Conservation (phyloP, 2,888 invertebrate species). For the Lutraria lutraria region DNA sequence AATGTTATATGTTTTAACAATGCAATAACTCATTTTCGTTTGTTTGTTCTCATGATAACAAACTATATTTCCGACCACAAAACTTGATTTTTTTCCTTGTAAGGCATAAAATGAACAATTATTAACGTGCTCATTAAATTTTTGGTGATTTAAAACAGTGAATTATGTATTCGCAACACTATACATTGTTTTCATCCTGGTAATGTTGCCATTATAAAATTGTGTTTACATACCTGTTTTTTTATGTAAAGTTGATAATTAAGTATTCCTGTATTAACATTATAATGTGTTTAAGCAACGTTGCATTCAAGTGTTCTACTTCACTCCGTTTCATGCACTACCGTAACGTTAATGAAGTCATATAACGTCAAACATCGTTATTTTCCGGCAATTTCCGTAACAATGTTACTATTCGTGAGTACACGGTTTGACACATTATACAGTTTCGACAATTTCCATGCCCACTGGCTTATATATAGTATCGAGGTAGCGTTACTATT, state of each 20-base stretch:
- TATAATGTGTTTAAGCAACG: not conserved
- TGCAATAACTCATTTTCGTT: too few species aligned
- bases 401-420: not conserved
- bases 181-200: too few species aligned
- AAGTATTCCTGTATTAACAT: not conserved
- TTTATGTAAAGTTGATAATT: not conserved
- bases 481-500: not conserved
- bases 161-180: too few species aligned
- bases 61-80: too few species aligned
- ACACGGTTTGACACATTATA: not conserved
- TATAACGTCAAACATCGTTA: constrained; percentile 6
- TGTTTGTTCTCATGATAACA: too few species aligned
- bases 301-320: not conserved
- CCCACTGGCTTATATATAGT: not conserved
- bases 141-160: too few species aligned
- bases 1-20: too few species aligned
- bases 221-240: not conserved
- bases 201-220: too few species aligned
- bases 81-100: too few species aligned
- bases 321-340: not conserved
- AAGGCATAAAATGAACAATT: too few species aligned
- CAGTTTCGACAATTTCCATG: constrained; percentile 28
- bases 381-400: constrained; percentile 13
- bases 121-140: too few species aligned
- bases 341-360: constrained; percentile 31